Conservation (phyloP, 1,140 invertebrate genomes). For the Papilio dardanus region DNA sequence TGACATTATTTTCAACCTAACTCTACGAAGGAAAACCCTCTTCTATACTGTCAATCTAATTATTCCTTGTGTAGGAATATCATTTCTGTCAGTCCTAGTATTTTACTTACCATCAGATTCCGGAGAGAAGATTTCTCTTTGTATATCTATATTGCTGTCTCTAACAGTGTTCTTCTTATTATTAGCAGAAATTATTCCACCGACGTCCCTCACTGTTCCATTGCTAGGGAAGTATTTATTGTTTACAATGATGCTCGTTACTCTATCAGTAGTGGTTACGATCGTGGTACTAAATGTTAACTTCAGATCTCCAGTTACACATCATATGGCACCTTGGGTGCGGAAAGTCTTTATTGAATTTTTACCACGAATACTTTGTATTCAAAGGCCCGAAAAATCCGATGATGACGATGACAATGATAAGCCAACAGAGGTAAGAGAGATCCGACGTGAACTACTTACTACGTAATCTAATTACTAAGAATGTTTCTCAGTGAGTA, state of each 20-base stretch:
- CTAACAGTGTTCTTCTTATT: conserved; percentile 99
- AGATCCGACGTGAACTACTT: conserved; percentile 37
- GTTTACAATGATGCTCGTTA: conserved; percentile 99
- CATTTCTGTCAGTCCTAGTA: conserved; percentile 98
- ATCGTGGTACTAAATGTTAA: conserved; percentile 99
- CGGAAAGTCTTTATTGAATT: conserved; percentile 94
- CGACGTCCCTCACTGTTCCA: conserved; percentile 99
- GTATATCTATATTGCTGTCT: conserved; percentile 99
- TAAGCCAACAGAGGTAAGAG: conserved; percentile 85
- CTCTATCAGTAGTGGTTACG: conserved; percentile 95
- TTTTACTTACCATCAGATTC: conserved; percentile 99
- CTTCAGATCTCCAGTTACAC: conserved; percentile 98
- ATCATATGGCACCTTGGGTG: conserved; percentile 96
- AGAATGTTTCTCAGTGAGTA: no score
- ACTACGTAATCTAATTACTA: conserved; percentile 1
- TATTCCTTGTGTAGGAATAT: conserved; percentile 97
- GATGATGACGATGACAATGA: conserved; percentile 85
- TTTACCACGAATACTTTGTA: conserved; percentile 93
- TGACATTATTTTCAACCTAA: conserved; percentile 99
- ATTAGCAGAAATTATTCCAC: conserved; percentile 98
- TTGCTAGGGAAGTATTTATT: conserved; percentile 98
- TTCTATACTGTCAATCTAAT: conserved; percentile 99
- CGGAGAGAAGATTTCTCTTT: conserved; percentile 98
- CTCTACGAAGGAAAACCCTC: conserved; percentile 96
- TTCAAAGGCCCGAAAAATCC: conserved; percentile 90